Evolutionary conservation across 2,113 vertebrate genomes (phyloP), one percentile per base, ranked within the genome.

Genomic region (Serinus canaria): DNA sequence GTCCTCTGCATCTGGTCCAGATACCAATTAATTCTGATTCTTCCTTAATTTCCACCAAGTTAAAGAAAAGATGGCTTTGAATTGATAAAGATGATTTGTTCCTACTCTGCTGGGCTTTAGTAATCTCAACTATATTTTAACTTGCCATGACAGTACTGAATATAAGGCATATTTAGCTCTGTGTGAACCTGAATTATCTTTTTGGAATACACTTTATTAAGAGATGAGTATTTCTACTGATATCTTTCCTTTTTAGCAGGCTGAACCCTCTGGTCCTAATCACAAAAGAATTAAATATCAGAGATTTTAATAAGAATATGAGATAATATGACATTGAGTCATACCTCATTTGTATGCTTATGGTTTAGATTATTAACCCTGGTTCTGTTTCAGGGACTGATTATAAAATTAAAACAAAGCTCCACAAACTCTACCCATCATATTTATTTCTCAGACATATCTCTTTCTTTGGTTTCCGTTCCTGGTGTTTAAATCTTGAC

Each of bases 11-110:
- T 92, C 77, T 58, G 63, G 25, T 74, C 39, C 60, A 89, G 43
- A 49, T 90, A 96, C 30, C 77, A 91, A 74, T 96, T 96, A 89
- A 64, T 90, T 89, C 88, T 88, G 47, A 74, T 94, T 94, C 7
- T 89, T 91, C 37, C 79, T 92, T 94, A 89, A 92, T 97, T 95
- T 94, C 92, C 55, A 91, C 17, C 78, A 76, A 46, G 64, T 81
- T 96, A 94, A 94, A 96, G 64, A 92, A 74, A 90, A 95, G 7
- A 87, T 85, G 62, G 58, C 59, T 96, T 90, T 90, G 68, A 78
- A 93, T 87, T 96, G 81, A 94, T 94, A 94, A 96, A 91, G 67
- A 78, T 19, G 10, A 87, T 94, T 97, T 96, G 44, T 72, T 96
- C 83, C 64, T 91, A 30, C 78, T 72, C 39, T 67, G 67, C 17